phyloP scores from a whole-genome alignment of 2,888 invertebrate genomes.

The Caenorhabditis panamensis region DNA sequence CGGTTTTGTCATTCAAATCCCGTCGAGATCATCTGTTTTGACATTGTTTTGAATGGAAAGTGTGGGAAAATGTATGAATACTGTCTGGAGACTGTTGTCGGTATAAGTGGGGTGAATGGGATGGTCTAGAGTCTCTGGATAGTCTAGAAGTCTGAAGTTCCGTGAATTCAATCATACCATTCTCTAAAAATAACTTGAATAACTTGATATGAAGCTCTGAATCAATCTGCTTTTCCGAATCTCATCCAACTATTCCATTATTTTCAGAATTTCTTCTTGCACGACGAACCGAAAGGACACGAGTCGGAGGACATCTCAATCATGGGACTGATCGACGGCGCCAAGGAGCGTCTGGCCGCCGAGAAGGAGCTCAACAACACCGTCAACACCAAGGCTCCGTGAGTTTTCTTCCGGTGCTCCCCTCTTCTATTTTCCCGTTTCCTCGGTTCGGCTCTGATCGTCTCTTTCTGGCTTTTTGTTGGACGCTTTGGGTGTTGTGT shows the following conservation, averaged over 20 bases:
- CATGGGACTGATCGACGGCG: slow-evolving; percentile 46
- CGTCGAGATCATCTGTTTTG: not conserved
- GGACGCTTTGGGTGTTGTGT: slow-evolving; percentile 41
- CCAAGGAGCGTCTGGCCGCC: slow-evolving; percentile 23
- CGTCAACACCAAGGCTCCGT: slow-evolving; percentile 22
- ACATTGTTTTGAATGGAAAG: not conserved
- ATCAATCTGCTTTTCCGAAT: no score
- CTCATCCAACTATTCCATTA: no score
- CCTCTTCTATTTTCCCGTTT: not conserved
- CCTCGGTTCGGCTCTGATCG: not conserved
- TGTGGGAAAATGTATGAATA: not conserved
- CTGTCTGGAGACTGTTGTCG: no score
- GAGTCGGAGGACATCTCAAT: slow-evolving; percentile 19
- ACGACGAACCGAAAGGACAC: slow-evolving; percentile 4
- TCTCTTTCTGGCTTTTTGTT: not conserved
- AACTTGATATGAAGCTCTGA: no score
- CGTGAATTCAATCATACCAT: no score
- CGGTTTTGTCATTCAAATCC: not conserved
- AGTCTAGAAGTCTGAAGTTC: not conserved
- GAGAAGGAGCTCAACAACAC: slow-evolving; percentile 14
- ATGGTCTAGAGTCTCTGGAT: not conserved
- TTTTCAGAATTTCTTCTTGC: slow-evolving; percentile 30
- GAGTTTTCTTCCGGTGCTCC: slow-evolving; percentile 1
- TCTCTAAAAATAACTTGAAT: no score
- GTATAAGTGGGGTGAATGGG: no score